Evolutionary conservation across 1,140 invertebrate species (phyloP).

Genomic region (Ruditapes philippinarum): DNA sequence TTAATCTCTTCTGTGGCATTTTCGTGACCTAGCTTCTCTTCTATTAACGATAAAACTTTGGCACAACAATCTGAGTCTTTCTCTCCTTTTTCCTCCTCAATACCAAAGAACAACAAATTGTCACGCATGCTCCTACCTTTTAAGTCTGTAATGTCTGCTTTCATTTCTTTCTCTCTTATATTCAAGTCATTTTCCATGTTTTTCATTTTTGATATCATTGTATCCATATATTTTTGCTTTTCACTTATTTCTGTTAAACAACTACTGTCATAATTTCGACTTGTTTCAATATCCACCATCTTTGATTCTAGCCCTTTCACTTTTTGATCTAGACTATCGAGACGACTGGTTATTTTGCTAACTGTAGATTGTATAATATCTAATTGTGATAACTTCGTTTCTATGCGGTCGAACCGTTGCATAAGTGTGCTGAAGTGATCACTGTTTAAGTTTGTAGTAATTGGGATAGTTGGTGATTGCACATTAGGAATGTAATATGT

Average conservation of each 20-base stretch:
- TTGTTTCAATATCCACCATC: neutral
- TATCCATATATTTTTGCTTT: neutral
- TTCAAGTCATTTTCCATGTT: neutral
- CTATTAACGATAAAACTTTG: neutral
- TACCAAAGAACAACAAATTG: neutral
- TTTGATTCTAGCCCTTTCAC: neutral
- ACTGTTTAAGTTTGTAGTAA: too few relatives aligned
- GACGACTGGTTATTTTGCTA: neutral
- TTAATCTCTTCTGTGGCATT: neutral
- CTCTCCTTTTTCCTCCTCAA: neutral
- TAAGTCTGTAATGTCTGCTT: neutral
- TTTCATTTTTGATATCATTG: neutral
- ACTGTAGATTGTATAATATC: neutral
- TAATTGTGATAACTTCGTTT: neutral
- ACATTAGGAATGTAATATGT: too few relatives aligned
- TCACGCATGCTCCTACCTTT: conserved; percentile 9
- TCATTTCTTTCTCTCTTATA: neutral
- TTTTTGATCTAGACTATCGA: neutral
- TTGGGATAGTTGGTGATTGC: too few relatives aligned
- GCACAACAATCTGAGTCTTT: neutral
- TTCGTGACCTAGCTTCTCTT: neutral
- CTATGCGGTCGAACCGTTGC: conserved; percentile 6
- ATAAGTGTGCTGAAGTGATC: too few relatives aligned
- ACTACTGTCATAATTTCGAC: neutral
- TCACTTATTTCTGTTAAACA: neutral